phyloP scores from a whole-genome alignment of 2,797 vertebrate genomes.

The Molothrus aeneus region DNA sequence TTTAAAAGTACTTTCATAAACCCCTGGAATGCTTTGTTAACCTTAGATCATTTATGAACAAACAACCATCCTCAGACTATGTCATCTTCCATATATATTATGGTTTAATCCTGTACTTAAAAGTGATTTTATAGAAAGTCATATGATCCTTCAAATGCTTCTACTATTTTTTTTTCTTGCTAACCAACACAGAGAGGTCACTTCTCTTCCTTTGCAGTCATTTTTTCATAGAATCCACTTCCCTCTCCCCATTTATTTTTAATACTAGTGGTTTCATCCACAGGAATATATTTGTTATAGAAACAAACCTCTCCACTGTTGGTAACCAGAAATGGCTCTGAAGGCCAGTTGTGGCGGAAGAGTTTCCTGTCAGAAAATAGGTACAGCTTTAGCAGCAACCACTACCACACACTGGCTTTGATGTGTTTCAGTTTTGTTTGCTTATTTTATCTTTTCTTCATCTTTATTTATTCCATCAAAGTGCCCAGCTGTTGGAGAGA shows the following conservation, averaged over 20 bases:
- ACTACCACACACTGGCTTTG: background rate
- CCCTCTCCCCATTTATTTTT: slow-evolving; percentile 42
- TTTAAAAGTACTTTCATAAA: slow-evolving; percentile 57
- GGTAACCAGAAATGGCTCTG: background rate
- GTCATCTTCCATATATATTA: background rate
- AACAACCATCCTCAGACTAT: slow-evolving; percentile 3
- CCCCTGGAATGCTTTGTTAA: slow-evolving; percentile 63
- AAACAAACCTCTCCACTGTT: slow-evolving; percentile 8
- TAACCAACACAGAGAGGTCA: slow-evolving; percentile 6
- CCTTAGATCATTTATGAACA: slow-evolving; percentile 30
- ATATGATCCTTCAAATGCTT: background rate
- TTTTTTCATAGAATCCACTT: slow-evolving; percentile 1
- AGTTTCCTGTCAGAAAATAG: slow-evolving; percentile 47
- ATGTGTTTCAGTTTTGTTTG: background rate
- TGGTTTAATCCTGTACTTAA: slow-evolving; percentile 11
- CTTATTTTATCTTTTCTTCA: background rate
- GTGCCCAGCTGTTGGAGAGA: background rate
- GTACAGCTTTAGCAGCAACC: background rate
- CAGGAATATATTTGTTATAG: background rate
- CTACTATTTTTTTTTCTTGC: slow-evolving; percentile 10
- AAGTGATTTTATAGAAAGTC: background rate
- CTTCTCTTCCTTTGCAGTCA: slow-evolving; percentile 1
- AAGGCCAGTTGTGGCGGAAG: background rate
- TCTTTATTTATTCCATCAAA: background rate
- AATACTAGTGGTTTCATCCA: background rate